A percentile compares a stretch with the other conserved stretches of the same genome.
These are phyloP conservation scores for Lophius piscatorius DNA, from an alignment of 2,113 vertebrate genomes.

Conservation along the genomic window DNA sequence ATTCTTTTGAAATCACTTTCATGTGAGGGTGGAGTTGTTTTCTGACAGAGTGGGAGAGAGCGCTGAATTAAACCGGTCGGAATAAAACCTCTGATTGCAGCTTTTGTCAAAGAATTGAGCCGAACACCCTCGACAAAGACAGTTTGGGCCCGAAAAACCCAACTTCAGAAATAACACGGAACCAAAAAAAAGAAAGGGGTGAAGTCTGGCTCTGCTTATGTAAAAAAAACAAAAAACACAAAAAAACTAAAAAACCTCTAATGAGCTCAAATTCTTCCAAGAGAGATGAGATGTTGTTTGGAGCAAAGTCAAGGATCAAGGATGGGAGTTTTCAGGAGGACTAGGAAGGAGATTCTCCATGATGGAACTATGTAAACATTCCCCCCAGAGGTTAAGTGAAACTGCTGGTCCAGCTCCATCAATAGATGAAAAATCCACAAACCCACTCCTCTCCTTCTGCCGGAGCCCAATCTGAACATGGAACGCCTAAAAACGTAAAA, in stretches of 20 bases:
- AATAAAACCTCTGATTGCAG: constrained; percentile 58
- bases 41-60: constrained; percentile 49
- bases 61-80: constrained; percentile 13
- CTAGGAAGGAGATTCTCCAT: neutral
- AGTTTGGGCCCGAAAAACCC: constrained; percentile 19
- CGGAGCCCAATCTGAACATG: too few relatives aligned
- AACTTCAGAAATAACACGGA: constrained; percentile 25
- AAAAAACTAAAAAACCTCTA: too few relatives aligned
- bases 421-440: neutral
- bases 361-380: neutral
- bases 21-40: constrained; percentile 9
- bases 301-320: neutral
- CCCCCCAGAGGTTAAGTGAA: neutral
- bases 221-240: too few relatives aligned
- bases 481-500: too few relatives aligned
- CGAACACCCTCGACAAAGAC: constrained; percentile 43
- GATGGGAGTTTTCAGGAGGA: constrained; percentile 3
- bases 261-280: constrained; percentile 15
- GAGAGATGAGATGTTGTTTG: neutral
- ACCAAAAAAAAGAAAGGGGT: neutral
- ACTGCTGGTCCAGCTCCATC: neutral
- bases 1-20: neutral
- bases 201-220: constrained; percentile 22
- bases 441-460: too few relatives aligned
- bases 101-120: constrained; percentile 37